Percentiles rank a stretch among this genome's conserved stretches.
These are phyloP conservation scores for Drosophila gunungcola DNA, from an alignment of 1,140 invertebrate species.

Conservation along the genomic window DNA sequence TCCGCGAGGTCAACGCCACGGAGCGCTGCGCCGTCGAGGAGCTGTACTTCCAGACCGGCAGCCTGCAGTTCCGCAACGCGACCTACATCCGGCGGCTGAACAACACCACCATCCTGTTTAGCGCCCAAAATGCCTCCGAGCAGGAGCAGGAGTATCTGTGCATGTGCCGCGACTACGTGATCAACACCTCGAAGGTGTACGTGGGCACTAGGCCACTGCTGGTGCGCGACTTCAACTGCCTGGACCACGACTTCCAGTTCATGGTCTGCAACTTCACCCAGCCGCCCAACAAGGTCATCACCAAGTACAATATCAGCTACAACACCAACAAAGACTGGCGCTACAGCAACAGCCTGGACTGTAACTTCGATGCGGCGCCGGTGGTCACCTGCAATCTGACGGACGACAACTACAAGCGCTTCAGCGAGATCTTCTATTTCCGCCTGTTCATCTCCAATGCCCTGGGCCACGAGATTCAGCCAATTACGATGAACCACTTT, in stretches of 20 bases:
- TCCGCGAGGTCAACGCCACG: constrained; percentile 8
- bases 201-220: constrained; percentile 55
- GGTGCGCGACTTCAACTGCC: constrained; percentile 61
- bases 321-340: constrained; percentile 25
- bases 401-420: constrained; percentile 56
- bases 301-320: constrained; percentile 63
- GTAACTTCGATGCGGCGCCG: constrained; percentile 61
- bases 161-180: constrained; percentile 59
- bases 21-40: constrained; percentile 41
- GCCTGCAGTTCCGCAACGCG: background rate
- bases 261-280: constrained; percentile 73
- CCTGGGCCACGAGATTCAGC: constrained; percentile 38
- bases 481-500: constrained; percentile 47
- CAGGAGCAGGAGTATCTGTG: constrained; percentile 58
- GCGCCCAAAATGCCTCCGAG: constrained; percentile 24
- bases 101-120: constrained; percentile 52
- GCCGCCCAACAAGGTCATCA: constrained; percentile 58
- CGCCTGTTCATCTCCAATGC: constrained; percentile 38
- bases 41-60: constrained; percentile 45
- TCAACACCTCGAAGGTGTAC: constrained; percentile 44
- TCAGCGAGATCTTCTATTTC: constrained; percentile 50
- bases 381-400: constrained; percentile 70
- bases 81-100: constrained; percentile 40
- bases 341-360: constrained; percentile 56
- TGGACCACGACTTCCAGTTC: constrained; percentile 64